phyloP scores from a whole-genome alignment of 2,797 vertebrate genomes.

The Pangasius krempfi region DNA sequence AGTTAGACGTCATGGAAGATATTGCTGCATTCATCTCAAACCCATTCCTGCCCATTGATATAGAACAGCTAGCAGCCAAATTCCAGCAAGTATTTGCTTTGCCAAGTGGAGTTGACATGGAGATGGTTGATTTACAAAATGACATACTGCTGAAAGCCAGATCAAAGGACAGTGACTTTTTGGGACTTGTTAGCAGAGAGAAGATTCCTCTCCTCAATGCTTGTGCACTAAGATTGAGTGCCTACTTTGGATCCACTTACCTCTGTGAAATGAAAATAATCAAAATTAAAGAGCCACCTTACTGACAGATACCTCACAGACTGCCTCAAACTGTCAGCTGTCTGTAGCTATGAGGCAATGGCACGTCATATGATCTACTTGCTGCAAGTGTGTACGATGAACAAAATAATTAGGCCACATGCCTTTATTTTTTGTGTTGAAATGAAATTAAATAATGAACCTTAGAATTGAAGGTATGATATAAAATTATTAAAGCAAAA shows the following conservation, averaged over 20 bases:
- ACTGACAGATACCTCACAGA: background rate
- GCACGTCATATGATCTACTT: background rate
- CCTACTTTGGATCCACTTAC: slow-evolving; percentile 45
- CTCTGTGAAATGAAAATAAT: slow-evolving; percentile 53
- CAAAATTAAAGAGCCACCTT: slow-evolving; percentile 37
- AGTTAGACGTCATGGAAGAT: background rate
- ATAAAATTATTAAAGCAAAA: too few species aligned
- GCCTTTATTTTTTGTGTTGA: too few species aligned
- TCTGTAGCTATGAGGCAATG: slow-evolving; percentile 18
- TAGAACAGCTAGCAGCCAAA: slow-evolving; percentile 12
- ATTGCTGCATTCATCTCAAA: background rate
- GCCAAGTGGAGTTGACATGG: slow-evolving; percentile 42
- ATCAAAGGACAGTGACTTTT: slow-evolving; percentile 46
- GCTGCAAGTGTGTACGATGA: too few species aligned
- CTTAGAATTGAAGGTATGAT: too few species aligned
- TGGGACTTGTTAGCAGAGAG: slow-evolving; percentile 44
- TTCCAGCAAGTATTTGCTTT: slow-evolving; percentile 43
- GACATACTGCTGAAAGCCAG: slow-evolving; percentile 46
- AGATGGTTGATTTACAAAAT: slow-evolving; percentile 47
- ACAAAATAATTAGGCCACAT: too few species aligned
- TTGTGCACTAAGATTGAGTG: slow-evolving; percentile 28
- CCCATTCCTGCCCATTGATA: background rate
- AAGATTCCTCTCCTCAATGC: slow-evolving; percentile 32
- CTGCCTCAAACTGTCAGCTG: slow-evolving; percentile 23
- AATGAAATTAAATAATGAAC: too few species aligned